These are phyloP conservation scores for Euglossa dilemma DNA, from an alignment of 1,140 invertebrate genomes.

Conservation along the genomic window DNA sequence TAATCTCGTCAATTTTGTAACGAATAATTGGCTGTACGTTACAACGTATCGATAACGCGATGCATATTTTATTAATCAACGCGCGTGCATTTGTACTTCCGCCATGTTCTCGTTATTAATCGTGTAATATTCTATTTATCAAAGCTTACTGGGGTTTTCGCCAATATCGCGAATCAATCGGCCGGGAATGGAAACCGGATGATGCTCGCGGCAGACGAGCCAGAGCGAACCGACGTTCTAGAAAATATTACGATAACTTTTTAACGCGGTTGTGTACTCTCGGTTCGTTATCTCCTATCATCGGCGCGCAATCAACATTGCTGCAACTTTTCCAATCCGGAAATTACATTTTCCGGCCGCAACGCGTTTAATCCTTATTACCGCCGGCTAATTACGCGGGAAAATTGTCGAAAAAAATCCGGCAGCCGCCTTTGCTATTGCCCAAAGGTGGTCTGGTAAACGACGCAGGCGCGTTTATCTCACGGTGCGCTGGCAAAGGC, in stretches of 20 bases:
- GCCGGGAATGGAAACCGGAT: not conserved
- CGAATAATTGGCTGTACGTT: not conserved
- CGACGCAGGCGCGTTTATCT: no score
- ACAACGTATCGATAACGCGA: not conserved
- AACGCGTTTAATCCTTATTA: not conserved
- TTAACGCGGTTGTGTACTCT: not conserved
- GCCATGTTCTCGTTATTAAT: not conserved
- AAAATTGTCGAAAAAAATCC: not conserved
- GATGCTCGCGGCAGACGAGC: not conserved
- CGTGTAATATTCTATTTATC: not conserved
- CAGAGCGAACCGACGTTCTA: not conserved
- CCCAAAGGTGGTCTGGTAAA: not conserved
- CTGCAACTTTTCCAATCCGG: not conserved
- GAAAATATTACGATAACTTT: not conserved
- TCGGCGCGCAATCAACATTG: not conserved
- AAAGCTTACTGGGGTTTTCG: not conserved
- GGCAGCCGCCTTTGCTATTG: not conserved
- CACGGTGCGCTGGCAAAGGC: not conserved
- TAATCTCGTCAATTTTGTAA: not conserved
- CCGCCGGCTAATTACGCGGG: not conserved
- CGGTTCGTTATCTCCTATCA: not conserved
- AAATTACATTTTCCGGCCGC: not conserved
- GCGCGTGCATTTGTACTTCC: not conserved
- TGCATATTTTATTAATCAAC: conserved; percentile 27
- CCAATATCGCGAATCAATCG: not conserved